phyloP scores from a whole-genome alignment of 2,888 invertebrate species.

The Latheticus oryzae region DNA sequence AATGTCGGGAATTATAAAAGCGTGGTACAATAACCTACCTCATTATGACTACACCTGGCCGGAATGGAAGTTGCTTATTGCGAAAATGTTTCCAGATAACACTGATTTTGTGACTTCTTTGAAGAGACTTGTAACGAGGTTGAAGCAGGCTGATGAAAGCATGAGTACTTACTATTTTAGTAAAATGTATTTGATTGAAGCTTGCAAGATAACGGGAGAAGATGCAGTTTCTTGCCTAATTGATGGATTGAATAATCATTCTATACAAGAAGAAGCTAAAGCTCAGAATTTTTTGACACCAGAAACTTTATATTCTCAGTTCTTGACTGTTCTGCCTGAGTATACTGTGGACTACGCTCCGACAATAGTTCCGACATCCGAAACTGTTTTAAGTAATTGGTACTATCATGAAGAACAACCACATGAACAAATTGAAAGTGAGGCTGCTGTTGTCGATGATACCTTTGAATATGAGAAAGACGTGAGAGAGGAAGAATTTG shows the following conservation, averaged over 20 bases:
- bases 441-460: not conserved
- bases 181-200: slow-evolving; percentile 55
- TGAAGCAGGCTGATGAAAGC: slow-evolving; percentile 51
- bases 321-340: slow-evolving; percentile 47
- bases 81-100: slow-evolving; percentile 55
- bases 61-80: slow-evolving; percentile 54
- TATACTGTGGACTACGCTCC: slow-evolving; percentile 38
- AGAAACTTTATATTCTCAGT: slow-evolving; percentile 53
- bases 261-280: slow-evolving; percentile 47
- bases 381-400: slow-evolving; percentile 22
- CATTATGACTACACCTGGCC: slow-evolving; percentile 54
- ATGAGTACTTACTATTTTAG: slow-evolving; percentile 55
- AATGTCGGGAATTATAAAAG: slow-evolving; percentile 55
- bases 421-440: not conserved
- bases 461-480: slow-evolving; percentile 10
- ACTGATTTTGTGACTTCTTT: slow-evolving; percentile 52
- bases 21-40: slow-evolving; percentile 54
- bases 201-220: slow-evolving; percentile 54
- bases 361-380: not conserved
- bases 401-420: slow-evolving; percentile 18
- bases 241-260: slow-evolving; percentile 51
- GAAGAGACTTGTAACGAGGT: slow-evolving; percentile 48
- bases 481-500: slow-evolving; percentile 6
- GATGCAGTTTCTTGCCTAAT: slow-evolving; percentile 56
- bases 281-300: slow-evolving; percentile 50